Evolutionary conservation across 2,888 invertebrate genomes (phyloP).

Genomic region (Melikaiella ostensackeni): DNA sequence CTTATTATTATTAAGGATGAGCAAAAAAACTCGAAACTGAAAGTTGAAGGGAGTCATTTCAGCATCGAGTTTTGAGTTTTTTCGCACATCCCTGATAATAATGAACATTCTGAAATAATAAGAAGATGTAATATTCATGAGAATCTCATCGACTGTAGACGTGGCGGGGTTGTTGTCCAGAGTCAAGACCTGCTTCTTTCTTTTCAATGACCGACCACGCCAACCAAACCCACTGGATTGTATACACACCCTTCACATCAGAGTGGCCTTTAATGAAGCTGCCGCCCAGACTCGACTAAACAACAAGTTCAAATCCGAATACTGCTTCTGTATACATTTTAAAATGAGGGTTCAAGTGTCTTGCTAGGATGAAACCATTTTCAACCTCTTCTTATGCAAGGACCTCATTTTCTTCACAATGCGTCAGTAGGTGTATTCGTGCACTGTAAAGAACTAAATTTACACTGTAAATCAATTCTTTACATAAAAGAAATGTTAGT

Average conservation of each 20-base stretch:
- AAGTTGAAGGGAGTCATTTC: too few relatives aligned
- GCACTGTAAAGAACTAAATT: too few relatives aligned
- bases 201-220: slow-evolving; percentile 32
- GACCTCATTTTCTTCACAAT: background rate
- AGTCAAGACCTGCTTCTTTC: slow-evolving; percentile 53
- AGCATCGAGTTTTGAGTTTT: too few relatives aligned
- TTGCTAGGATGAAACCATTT: background rate
- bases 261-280: slow-evolving; percentile 67
- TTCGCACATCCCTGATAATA: too few relatives aligned
- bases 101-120: slow-evolving; percentile 46
- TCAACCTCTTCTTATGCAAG: background rate
- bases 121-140: slow-evolving; percentile 65
- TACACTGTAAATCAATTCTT: too few relatives aligned
- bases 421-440: too few relatives aligned
- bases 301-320: slow-evolving; percentile 52
- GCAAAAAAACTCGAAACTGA: too few relatives aligned
- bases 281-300: slow-evolving; percentile 58
- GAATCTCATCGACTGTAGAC: slow-evolving; percentile 44
- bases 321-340: background rate
- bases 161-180: slow-evolving; percentile 53
- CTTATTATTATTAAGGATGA: too few relatives aligned
- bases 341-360: background rate
- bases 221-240: slow-evolving; percentile 25
- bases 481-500: too few relatives aligned
- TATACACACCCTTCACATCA: slow-evolving; percentile 50